Conservation (phyloP, 2,888 invertebrate species). For the Notodonta ziczac region DNA sequence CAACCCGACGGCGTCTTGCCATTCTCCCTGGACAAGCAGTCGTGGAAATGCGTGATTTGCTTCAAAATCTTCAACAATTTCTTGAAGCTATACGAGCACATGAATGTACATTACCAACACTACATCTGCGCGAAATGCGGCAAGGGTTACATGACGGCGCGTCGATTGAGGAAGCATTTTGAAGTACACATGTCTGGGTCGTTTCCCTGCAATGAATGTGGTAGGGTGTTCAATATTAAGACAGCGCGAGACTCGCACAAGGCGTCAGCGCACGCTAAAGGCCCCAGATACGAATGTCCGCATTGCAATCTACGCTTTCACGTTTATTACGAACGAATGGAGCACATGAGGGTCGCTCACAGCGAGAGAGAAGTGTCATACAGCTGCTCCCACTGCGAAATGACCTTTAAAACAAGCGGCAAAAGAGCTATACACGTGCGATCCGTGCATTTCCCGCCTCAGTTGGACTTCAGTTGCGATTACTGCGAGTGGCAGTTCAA, state of each 20-base stretch:
- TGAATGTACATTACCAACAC: constrained; percentile 76
- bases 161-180: constrained; percentile 71
- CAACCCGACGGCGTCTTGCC: constrained; percentile 75
- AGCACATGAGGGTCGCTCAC: constrained; percentile 70
- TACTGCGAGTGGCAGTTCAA: constrained; percentile 72
- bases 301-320: constrained; percentile 70
- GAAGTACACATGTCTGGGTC: constrained; percentile 72
- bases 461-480: constrained; percentile 59
- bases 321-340: constrained; percentile 71
- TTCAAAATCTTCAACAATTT: constrained; percentile 69
- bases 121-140: constrained; percentile 76
- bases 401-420: constrained; percentile 71
- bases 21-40: constrained; percentile 67
- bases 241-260: constrained; percentile 72
- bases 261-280: constrained; percentile 66
- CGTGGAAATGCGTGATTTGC: constrained; percentile 71
- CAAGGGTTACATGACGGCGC: constrained; percentile 76
- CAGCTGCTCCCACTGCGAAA: constrained; percentile 65
- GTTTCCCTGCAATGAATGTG: constrained; percentile 72
- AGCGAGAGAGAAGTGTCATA: constrained; percentile 67
- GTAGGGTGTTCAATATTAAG: constrained; percentile 64
- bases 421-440: constrained; percentile 67
- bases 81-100: constrained; percentile 74
- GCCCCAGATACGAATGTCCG: constrained; percentile 72
- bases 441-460: constrained; percentile 65